Evolutionary conservation across 2,888 invertebrate genomes (phyloP).

Genomic region (Melipona bicolor): DNA sequence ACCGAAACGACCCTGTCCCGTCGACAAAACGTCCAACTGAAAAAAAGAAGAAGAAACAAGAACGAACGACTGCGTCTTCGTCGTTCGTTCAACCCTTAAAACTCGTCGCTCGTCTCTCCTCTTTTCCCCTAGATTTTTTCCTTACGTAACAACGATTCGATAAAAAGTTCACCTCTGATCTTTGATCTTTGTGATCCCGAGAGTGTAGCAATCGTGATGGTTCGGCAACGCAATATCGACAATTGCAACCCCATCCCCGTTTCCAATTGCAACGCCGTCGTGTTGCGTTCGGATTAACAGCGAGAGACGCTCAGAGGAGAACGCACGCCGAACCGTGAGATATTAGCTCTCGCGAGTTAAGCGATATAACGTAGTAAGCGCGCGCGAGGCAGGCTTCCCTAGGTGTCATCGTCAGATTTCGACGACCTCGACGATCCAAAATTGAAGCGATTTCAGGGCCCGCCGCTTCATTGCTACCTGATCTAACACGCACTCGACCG

Average conservation of each 20-base stretch:
- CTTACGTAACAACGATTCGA: conserved; percentile 9
- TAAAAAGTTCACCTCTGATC: conserved; percentile 6
- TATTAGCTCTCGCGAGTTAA: neutral
- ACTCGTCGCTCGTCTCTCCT: conserved; percentile 16
- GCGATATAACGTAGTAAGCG: neutral
- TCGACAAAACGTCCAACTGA: neutral
- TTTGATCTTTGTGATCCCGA: no score
- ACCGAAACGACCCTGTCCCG: neutral
- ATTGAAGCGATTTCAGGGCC: neutral
- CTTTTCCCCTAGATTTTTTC: neutral
- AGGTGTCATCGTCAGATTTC: neutral
- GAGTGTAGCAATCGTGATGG: neutral
- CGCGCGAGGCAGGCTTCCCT: neutral
- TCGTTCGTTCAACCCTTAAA: conserved; percentile 37
- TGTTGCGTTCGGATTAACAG: conserved; percentile 2
- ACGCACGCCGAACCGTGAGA: neutral
- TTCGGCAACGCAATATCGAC: neutral
- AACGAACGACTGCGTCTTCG: conserved; percentile 17
- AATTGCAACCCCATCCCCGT: neutral
- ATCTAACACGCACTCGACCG: conserved; percentile 2
- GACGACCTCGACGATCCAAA: conserved; percentile 12
- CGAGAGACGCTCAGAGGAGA: neutral
- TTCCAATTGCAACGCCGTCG: conserved; percentile 16
- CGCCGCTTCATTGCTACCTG: neutral
- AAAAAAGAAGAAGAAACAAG: neutral